These are phyloP conservation scores for Vanessa atalanta DNA, from an alignment of 1,140 invertebrate species.

Conservation along the genomic window DNA sequence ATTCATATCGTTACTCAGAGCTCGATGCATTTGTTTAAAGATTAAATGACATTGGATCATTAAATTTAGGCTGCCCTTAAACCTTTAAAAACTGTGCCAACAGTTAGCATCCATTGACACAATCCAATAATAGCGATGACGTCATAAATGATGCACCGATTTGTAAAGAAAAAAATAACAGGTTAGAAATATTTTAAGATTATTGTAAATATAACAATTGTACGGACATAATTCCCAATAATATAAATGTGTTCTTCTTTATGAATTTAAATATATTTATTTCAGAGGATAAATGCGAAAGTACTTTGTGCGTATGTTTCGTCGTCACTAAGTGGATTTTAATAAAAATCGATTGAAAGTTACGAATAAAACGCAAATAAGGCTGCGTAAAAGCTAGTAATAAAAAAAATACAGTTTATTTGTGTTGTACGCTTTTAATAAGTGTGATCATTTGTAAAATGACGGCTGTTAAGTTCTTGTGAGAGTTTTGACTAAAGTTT, in stretches of 20 bases:
- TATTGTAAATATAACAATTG: background rate
- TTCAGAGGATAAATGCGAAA: too few species aligned
- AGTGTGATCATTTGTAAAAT: too few species aligned
- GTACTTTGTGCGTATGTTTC: too few species aligned
- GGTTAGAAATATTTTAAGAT: background rate
- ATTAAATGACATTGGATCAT: constrained; percentile 38
- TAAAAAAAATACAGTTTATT: too few species aligned
- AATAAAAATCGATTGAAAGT: too few species aligned
- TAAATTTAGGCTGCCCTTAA: constrained; percentile 42
- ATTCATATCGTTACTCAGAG: background rate
- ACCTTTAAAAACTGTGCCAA: constrained; percentile 42
- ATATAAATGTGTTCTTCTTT: too few species aligned
- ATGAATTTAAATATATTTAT: too few species aligned
- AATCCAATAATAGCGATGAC: constrained; percentile 29
- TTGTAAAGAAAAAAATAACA: background rate
- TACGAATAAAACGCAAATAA: too few species aligned
- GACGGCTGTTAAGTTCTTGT: too few species aligned
- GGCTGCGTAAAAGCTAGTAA: too few species aligned
- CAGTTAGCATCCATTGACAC: constrained; percentile 29
- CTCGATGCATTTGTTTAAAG: background rate
- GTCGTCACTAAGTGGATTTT: too few species aligned
- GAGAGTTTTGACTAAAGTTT: background rate
- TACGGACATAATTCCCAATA: too few species aligned
- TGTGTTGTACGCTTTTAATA: background rate
- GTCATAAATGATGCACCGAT: constrained; percentile 1